Conservation (phyloP, 2,113 vertebrate species). For the Thunnus maccoyii region DNA sequence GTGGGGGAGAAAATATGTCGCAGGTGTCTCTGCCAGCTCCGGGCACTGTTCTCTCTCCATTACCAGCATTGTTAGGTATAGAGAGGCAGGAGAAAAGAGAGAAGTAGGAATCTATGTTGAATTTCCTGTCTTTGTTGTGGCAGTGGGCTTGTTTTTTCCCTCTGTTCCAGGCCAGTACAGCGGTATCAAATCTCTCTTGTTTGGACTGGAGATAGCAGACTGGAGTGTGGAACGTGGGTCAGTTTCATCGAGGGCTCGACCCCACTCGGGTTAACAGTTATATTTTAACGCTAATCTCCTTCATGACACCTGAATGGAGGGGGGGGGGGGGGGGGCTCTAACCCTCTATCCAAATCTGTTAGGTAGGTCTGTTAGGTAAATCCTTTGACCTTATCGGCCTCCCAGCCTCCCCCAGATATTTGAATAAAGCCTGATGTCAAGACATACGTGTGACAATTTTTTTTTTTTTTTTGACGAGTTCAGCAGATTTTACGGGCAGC, state of each 20-base stretch:
- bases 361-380: conserved; percentile 80
- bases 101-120: conserved; percentile 82
- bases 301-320: conserved; percentile 61
- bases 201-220: conserved; percentile 78
- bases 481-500: conserved; percentile 50
- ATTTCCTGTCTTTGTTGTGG: conserved; percentile 84
- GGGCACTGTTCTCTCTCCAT: conserved; percentile 84
- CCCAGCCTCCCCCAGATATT: conserved; percentile 44
- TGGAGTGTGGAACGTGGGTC: conserved; percentile 58
- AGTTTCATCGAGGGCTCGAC: conserved; percentile 60
- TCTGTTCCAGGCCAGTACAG: conserved; percentile 78
- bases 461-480: conserved; percentile 30
- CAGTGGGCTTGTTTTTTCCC: conserved; percentile 84
- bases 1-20: conserved; percentile 81
- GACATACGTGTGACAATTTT: conserved; percentile 43
- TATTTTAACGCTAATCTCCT: conserved; percentile 69
- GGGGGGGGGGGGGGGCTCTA: conserved; percentile 2
- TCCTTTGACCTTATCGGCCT: conserved; percentile 69
- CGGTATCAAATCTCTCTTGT: conserved; percentile 81
- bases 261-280: conserved; percentile 50
- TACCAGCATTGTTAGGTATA: conserved; percentile 81
- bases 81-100: conserved; percentile 78
- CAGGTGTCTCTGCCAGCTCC: conserved; percentile 85
- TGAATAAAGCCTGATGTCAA: conserved; percentile 65
- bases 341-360: conserved; percentile 76